Conservation (phyloP, 2,113 vertebrate genomes). For the Oenanthe melanoleuca region DNA sequence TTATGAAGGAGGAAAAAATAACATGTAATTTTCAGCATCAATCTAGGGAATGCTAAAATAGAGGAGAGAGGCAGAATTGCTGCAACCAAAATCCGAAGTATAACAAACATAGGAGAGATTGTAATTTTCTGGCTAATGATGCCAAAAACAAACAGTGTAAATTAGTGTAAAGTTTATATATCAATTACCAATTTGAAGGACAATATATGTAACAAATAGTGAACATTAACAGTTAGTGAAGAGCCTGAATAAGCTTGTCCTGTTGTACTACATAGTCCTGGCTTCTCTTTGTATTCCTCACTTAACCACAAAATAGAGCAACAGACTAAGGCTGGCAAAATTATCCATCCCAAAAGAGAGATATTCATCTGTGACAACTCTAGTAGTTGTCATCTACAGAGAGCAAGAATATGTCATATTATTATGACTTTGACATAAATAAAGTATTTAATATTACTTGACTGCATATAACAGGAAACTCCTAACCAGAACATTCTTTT, state of each 20-base stretch:
- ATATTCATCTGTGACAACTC: not conserved
- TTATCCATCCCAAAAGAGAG: not conserved
- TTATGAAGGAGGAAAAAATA: constrained; percentile 42
- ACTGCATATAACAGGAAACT: not conserved
- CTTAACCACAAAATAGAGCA: not conserved
- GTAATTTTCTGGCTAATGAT: not conserved
- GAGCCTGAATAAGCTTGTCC: not conserved
- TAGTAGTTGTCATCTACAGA: not conserved
- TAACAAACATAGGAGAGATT: not conserved
- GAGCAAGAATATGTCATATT: not conserved
- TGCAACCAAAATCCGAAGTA: not conserved
- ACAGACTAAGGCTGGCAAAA: not conserved
- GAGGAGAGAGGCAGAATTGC: not conserved
- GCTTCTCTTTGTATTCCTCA: not conserved
- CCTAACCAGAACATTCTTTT: not conserved
- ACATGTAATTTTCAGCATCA: constrained; percentile 62
- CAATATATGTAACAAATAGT: not conserved
- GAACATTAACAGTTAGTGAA: not conserved
- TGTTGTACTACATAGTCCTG: not conserved
- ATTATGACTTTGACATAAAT: not conserved
- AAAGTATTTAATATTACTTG: not conserved
- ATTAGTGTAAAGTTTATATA: not conserved
- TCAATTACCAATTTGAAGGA: not conserved
- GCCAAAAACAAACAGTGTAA: not conserved
- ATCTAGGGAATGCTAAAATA: constrained; percentile 27